These are phyloP conservation scores for Glaucopsyche alexis DNA, from an alignment of 2,888 invertebrate species.

Conservation along the genomic window DNA sequence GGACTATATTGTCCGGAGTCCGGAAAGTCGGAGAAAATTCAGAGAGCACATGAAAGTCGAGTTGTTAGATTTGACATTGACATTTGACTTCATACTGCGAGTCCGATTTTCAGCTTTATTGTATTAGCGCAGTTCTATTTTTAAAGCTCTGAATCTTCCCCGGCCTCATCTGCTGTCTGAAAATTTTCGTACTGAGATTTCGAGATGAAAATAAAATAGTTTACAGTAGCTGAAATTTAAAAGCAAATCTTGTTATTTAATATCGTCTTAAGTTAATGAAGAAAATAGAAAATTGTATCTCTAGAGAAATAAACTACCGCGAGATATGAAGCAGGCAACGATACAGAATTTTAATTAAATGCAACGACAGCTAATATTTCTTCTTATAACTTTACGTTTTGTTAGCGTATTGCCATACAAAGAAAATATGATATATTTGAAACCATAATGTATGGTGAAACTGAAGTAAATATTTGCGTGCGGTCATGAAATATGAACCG, in stretches of 20 bases:
- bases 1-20: too few species aligned
- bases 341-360: conserved; percentile 14
- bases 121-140: too few species aligned
- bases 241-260: conserved; percentile 8
- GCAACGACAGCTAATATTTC: conserved; percentile 1
- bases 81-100: too few species aligned
- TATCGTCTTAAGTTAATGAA: not conserved
- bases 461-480: not conserved
- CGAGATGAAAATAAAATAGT: not conserved
- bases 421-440: not conserved
- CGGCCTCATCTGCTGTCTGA: not conserved
- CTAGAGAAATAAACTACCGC: conserved; percentile 4
- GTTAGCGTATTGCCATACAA: not conserved
- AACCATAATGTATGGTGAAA: not conserved
- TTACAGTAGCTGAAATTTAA: not conserved
- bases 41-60: too few species aligned
- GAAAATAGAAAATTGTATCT: conserved; percentile 13
- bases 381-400: not conserved
- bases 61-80: too few species aligned
- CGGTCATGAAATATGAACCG: not conserved
- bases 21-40: too few species aligned
- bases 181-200: not conserved
- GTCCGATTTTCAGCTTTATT: too few species aligned
- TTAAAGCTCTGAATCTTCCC: too few species aligned
- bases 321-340: conserved; percentile 4